A percentile compares a stretch with the other conserved stretches of the same genome.
phyloP scores from a whole-genome alignment of 2,888 invertebrate species.

The Galeruca laticollis region DNA sequence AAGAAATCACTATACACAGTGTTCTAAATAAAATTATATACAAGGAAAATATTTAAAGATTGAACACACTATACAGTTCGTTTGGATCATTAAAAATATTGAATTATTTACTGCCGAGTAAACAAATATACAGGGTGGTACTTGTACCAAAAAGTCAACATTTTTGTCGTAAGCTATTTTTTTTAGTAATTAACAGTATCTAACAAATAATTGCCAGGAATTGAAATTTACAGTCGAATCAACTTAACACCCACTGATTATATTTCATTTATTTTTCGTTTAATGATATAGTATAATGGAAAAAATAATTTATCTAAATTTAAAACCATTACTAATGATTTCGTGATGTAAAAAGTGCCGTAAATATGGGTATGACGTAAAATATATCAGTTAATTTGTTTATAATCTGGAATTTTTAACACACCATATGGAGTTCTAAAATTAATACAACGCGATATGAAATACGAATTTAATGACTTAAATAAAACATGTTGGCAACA shows the following conservation, averaged over 20 bases:
- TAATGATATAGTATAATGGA: neutral
- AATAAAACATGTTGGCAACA: neutral
- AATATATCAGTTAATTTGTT: slow-evolving; percentile 6
- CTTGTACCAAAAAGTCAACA: too few species aligned
- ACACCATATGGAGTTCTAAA: slow-evolving; percentile 11
- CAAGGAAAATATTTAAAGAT: too few species aligned
- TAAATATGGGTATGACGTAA: slow-evolving; percentile 10
- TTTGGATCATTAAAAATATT: too few species aligned
- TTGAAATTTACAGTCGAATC: neutral
- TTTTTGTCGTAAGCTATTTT: too few species aligned
- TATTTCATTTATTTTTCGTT: slow-evolving; percentile 6
- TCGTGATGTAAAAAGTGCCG: neutral
- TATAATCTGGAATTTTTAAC: slow-evolving; percentile 15
- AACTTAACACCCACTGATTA: slow-evolving; percentile 7
- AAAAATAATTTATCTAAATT: slow-evolving; percentile 7
- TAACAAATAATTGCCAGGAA: too few species aligned
- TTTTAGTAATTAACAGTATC: too few species aligned
- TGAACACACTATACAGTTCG: too few species aligned
- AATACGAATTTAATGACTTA: neutral
- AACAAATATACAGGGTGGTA: too few species aligned
- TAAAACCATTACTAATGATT: neutral
- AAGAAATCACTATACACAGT: too few species aligned
- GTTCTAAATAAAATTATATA: too few species aligned
- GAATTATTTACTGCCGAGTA: too few species aligned
- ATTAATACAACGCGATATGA: neutral